Conservation (phyloP, 2,888 invertebrate genomes). For the Orthosia cruda region DNA sequence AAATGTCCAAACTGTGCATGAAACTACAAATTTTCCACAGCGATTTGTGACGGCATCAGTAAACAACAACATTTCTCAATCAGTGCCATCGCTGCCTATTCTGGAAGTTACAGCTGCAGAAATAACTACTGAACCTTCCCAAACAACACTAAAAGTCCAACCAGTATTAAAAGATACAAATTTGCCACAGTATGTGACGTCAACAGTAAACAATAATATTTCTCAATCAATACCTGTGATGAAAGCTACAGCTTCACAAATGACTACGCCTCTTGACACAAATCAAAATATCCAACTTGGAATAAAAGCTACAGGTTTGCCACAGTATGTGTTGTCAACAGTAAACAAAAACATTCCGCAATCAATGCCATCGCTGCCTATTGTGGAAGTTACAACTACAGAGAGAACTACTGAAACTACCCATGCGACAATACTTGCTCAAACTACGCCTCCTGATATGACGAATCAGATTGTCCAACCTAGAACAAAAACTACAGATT, state of each 20-base stretch:
- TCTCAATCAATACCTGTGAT: not conserved
- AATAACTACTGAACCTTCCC: not conserved
- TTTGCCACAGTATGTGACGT: not conserved
- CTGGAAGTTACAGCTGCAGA: not conserved
- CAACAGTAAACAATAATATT: not conserved
- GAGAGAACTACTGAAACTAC: not conserved
- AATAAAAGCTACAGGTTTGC: conserved; percentile 3
- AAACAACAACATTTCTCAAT: not conserved
- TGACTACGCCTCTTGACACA: not conserved
- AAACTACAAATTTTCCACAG: conserved; percentile 4
- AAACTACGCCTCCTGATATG: not conserved
- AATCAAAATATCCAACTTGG: not conserved
- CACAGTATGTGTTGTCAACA: not conserved
- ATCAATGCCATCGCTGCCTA: not conserved
- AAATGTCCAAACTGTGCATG: not conserved
- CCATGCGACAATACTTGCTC: not conserved
- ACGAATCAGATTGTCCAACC: not conserved
- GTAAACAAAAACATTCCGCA: not conserved
- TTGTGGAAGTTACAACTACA: not conserved
- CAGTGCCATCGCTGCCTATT: not conserved
- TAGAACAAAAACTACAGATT: not conserved
- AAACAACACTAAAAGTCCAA: not conserved
- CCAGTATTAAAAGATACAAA: not conserved
- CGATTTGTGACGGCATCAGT: not conserved
- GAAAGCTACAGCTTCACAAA: not conserved